phyloP scores from a whole-genome alignment of 2,797 vertebrate genomes.

The Aythya fuligula region DNA sequence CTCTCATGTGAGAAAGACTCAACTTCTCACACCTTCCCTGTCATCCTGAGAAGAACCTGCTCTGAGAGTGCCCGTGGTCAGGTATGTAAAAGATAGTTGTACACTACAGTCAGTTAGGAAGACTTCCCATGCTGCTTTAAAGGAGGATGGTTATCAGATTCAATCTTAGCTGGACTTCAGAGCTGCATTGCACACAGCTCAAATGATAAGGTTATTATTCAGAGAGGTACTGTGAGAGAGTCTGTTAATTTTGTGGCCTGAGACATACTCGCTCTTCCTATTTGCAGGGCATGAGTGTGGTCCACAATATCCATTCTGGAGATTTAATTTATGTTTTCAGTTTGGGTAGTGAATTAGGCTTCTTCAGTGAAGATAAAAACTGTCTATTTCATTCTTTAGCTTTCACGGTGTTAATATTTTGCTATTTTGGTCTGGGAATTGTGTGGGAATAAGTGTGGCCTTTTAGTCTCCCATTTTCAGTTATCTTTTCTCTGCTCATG shows the following conservation, averaged over 20 bases:
- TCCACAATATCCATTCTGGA: not conserved
- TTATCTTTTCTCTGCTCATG: conserved; percentile 27
- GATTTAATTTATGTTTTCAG: not conserved
- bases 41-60: not conserved
- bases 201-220: not conserved
- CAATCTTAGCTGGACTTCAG: not conserved
- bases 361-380: not conserved
- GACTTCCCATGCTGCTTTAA: not conserved
- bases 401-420: not conserved
- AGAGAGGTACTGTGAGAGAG: not conserved
- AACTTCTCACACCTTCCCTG: not conserved
- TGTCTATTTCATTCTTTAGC: not conserved
- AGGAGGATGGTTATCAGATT: not conserved
- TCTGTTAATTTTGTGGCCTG: not conserved
- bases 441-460: not conserved
- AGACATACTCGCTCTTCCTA: not conserved
- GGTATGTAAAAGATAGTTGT: not conserved
- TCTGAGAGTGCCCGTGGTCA: not conserved
- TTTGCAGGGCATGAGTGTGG: not conserved
- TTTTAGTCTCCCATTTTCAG: conserved; percentile 16
- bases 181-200: too few species aligned
- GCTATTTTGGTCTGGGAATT: not conserved
- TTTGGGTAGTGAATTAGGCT: not conserved
- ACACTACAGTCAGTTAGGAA: not conserved
- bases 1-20: not conserved